Evolutionary conservation across 2,113 vertebrate genomes (phyloP).

Genomic region (Willisornis vidua): DNA sequence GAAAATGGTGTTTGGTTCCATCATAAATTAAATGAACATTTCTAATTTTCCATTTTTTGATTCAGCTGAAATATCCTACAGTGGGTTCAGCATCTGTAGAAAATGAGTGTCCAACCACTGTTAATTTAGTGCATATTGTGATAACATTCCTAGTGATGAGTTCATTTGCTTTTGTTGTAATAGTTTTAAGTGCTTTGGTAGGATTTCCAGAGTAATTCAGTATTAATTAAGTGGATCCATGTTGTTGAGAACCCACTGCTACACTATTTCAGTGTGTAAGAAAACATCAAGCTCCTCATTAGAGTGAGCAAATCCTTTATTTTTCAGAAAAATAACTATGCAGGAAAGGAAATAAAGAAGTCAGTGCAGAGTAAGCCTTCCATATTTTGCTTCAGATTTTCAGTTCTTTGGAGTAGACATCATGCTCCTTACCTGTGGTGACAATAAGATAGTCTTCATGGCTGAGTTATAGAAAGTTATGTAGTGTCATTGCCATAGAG

Average conservation of each 20-base stretch:
- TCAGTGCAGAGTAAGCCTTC: background rate
- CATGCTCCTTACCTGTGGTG: background rate
- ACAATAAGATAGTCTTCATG: background rate
- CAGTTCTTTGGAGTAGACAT: background rate
- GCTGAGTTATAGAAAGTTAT: background rate
- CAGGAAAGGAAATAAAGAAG: background rate
- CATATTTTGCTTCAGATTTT: background rate
- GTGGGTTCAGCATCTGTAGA: background rate
- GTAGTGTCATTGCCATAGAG: background rate
- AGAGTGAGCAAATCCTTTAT: background rate
- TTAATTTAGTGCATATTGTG: background rate
- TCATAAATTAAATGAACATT: background rate
- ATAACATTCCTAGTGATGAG: background rate
- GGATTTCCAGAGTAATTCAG: constrained; percentile 4
- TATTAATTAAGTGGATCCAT: background rate
- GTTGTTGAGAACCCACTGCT: background rate
- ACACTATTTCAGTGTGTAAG: background rate
- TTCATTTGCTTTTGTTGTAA: background rate
- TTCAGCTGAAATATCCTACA: background rate
- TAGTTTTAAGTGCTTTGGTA: background rate
- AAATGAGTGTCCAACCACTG: background rate
- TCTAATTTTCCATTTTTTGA: background rate
- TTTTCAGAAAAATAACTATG: background rate
- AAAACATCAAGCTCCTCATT: background rate
- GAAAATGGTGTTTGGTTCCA: background rate